phyloP scores from a whole-genome alignment of 2,888 invertebrate species.

The Frankliniella intonsa region DNA sequence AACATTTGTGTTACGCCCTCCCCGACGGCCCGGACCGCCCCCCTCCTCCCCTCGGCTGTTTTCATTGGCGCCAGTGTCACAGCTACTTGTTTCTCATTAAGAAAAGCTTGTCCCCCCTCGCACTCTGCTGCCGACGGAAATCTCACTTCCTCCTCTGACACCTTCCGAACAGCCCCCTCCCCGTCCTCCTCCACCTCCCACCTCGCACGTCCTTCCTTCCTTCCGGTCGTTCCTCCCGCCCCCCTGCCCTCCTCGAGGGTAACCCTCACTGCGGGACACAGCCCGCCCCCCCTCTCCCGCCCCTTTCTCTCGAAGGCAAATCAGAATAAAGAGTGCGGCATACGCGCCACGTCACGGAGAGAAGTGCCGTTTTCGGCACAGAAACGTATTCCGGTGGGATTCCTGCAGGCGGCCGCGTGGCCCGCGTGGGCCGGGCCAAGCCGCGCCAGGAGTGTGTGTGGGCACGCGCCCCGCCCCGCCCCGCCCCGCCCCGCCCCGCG shows the following conservation, averaged over 20 bases:
- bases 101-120: background rate
- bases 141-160: background rate
- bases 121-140: background rate
- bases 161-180: background rate
- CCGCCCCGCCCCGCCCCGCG: background rate
- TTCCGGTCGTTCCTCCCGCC: slow-evolving; percentile 24
- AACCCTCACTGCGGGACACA: background rate
- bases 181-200: background rate
- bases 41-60: background rate
- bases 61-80: background rate
- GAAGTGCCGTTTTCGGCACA: no score
- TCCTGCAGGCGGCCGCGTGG: no score
- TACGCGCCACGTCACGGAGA: background rate
- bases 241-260: background rate
- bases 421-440: no score
- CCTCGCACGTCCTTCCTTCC: slow-evolving; percentile 18
- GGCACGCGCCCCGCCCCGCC: background rate
- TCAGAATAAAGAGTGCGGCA: background rate
- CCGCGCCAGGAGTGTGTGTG: background rate
- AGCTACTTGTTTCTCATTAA: background rate
- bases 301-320: background rate
- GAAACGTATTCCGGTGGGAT: no score
- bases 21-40: background rate
- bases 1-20: background rate
- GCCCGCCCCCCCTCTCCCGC: background rate